phyloP scores from a whole-genome alignment of 2,113 vertebrate species.

The Solenodon paradoxus region DNA sequence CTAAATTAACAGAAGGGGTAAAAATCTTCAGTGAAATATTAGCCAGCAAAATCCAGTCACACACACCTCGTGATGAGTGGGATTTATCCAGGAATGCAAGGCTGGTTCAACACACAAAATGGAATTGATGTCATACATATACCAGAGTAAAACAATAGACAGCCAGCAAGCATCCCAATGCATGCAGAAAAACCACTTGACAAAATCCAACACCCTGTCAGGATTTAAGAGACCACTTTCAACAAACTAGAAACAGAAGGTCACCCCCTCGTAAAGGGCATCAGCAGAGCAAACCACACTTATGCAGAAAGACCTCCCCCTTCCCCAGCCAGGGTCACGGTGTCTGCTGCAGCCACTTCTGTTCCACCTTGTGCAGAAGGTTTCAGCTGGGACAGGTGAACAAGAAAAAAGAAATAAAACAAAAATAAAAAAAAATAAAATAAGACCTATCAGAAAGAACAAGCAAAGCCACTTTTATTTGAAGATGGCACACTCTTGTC shows the following conservation, averaged over 20 bases:
- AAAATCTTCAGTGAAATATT: not conserved
- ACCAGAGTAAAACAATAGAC: not conserved
- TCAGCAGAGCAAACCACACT: not conserved
- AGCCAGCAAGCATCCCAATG: not conserved
- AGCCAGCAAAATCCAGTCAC: not conserved
- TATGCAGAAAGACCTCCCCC: not conserved
- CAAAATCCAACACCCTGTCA: not conserved
- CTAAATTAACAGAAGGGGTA: not conserved
- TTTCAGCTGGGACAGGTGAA: not conserved
- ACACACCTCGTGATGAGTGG: not conserved
- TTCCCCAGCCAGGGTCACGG: not conserved
- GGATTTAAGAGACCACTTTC: not conserved
- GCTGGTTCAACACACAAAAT: not conserved
- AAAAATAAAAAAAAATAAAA: not conserved
- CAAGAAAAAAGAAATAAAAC: not conserved
- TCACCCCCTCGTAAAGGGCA: not conserved
- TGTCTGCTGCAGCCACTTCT: not conserved
- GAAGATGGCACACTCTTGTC: not conserved
- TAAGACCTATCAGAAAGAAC: too few species aligned
- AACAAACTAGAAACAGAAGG: not conserved
- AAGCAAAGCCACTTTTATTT: not conserved
- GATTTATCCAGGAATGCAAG: not conserved
- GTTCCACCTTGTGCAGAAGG: fast-evolving
- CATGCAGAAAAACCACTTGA: not conserved
- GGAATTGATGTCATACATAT: not conserved